phyloP scores from a whole-genome alignment of 2,113 vertebrate genomes.

The Tragelaphus buxtoni region DNA sequence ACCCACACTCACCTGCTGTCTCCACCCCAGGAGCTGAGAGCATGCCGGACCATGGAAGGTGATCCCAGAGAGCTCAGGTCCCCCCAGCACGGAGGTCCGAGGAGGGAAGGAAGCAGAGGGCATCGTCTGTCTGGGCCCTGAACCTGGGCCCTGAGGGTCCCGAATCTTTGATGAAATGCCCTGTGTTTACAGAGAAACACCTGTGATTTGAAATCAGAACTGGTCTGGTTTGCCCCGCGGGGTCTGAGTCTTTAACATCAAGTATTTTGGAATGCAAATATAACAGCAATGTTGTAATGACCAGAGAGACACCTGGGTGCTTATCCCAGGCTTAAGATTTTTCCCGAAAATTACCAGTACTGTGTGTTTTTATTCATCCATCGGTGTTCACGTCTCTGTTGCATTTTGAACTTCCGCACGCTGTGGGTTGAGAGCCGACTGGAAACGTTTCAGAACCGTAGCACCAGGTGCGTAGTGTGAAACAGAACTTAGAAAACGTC shows the following conservation, averaged over 20 bases:
- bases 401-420: neutral
- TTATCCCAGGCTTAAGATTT: no score
- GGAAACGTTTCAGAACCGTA: neutral
- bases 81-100: neutral
- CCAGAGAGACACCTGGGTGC: no score
- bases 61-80: neutral
- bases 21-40: neutral
- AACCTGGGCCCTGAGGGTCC: neutral
- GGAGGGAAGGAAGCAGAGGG: neutral
- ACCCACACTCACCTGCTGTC: neutral
- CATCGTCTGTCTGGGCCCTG: neutral
- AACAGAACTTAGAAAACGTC: neutral
- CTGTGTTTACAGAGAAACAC: neutral
- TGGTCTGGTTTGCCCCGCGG: neutral
- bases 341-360: no score
- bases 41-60: neutral
- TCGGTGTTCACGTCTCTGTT: neutral
- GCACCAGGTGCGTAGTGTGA: rapidly evolving
- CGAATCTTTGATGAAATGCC: neutral
- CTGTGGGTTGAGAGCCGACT: neutral
- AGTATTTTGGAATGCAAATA: no score
- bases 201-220: neutral
- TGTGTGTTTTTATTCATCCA: neutral
- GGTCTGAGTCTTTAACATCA: neutral
- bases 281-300: no score